Evolutionary conservation across 1,140 invertebrate genomes (phyloP).

Genomic region (Asobara japonica): DNA sequence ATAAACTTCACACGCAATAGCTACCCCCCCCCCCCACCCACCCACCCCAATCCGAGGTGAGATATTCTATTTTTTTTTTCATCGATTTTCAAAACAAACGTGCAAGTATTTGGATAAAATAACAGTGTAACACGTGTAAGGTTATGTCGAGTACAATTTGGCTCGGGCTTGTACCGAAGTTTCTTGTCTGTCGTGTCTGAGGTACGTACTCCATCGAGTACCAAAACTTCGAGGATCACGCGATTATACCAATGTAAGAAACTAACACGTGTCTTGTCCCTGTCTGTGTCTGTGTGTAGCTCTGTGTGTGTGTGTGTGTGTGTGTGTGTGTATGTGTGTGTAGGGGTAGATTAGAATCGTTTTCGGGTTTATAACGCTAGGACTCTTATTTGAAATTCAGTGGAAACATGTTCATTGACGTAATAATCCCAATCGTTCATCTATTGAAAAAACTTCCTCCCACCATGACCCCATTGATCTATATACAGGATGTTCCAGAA

Average conservation of each 20-base stretch:
- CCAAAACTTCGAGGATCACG: constrained; percentile 5
- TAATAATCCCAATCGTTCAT: not conserved
- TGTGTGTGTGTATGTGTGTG: too few relatives aligned
- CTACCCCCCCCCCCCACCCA: too few relatives aligned
- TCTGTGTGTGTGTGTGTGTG: too few relatives aligned
- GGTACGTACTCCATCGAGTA: constrained; percentile 17
- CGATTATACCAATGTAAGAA: not conserved
- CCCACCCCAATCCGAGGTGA: too few relatives aligned
- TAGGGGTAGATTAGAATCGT: not conserved
- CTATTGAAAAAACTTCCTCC: not conserved
- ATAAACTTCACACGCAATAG: too few relatives aligned
- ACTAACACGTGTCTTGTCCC: constrained; percentile 4
- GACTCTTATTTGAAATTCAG: not conserved
- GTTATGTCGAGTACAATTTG: not conserved
- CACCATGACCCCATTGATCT: too few relatives aligned
- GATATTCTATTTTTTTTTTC: too few relatives aligned
- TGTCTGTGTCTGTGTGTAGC: too few relatives aligned
- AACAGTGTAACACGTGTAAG: not conserved
- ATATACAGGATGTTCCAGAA: too few relatives aligned
- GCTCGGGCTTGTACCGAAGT: constrained; percentile 21
- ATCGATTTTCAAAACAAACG: too few relatives aligned
- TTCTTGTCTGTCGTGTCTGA: constrained; percentile 2
- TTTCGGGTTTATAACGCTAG: not conserved
- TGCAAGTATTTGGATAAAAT: not conserved
- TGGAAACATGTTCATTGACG: not conserved